Percentiles rank a stretch among this genome's conserved stretches.
Evolutionary conservation across 2,888 invertebrate species (phyloP).

Genomic region (Frankliniella fusca): DNA sequence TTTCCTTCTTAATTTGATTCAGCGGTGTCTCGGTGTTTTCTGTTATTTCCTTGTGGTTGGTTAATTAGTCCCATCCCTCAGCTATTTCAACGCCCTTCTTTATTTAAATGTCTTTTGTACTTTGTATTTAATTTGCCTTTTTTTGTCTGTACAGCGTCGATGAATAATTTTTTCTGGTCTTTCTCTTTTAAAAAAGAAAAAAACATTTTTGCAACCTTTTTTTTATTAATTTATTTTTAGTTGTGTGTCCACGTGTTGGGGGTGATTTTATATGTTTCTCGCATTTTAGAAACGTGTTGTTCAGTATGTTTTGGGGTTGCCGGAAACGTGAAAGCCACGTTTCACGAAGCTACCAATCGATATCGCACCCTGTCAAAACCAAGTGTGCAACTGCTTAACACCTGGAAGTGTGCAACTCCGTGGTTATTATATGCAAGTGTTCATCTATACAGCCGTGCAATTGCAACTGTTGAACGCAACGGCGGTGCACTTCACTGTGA

Average conservation of each 20-base stretch:
- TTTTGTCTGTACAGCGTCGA: background rate
- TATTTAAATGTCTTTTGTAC: background rate
- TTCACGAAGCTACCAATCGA: background rate
- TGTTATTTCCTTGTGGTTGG: background rate
- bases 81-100: background rate
- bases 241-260: background rate
- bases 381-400: too few relatives aligned
- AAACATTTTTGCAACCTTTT: too few relatives aligned
- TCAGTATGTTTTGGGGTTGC: background rate
- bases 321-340: background rate
- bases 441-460: too few relatives aligned
- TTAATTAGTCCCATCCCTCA: background rate
- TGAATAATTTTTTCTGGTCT: conserved; percentile 7
- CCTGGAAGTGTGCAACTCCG: too few relatives aligned
- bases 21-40: background rate
- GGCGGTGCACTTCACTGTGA: too few relatives aligned
- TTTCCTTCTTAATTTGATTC: too few relatives aligned
- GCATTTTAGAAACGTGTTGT: background rate
- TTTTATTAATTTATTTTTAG: background rate
- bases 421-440: too few relatives aligned
- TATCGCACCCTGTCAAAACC: too few relatives aligned
- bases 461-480: too few relatives aligned
- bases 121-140: background rate
- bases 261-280: background rate
- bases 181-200: too few relatives aligned